Percentiles rank a stretch among this genome's conserved stretches.
These are phyloP conservation scores for Rousettus madagascariensis DNA, from an alignment of 2,797 vertebrate genomes.

Conservation along the genomic window DNA sequence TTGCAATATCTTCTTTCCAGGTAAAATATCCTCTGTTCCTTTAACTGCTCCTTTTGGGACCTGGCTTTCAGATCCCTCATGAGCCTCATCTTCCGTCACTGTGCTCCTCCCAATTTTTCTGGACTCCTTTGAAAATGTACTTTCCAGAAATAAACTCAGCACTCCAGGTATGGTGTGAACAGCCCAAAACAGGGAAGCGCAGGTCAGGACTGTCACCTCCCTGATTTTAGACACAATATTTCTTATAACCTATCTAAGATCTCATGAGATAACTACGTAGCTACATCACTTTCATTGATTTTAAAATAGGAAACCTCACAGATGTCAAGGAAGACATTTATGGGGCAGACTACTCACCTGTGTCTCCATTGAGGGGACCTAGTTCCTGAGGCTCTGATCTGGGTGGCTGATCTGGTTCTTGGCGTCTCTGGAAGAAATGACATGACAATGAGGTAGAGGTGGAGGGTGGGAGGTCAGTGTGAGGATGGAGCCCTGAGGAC, in stretches of 20 bases:
- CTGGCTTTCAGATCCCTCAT: not conserved
- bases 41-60: not conserved
- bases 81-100: not conserved
- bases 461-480: not conserved
- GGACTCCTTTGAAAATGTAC: not conserved
- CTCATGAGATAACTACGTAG: not conserved
- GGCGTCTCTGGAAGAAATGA: slow-evolving; percentile 78
- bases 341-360: slow-evolving; percentile 78
- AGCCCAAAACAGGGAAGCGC: not conserved
- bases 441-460: not conserved
- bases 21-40: not conserved
- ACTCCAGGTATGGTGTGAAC: not conserved
- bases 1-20: not conserved
- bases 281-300: not conserved
- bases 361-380: slow-evolving; percentile 65
- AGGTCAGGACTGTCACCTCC: not conserved
- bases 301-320: not conserved
- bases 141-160: not conserved
- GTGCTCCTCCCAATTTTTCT: not conserved
- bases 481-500: not conserved
- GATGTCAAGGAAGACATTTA: not conserved
- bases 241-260: not conserved
- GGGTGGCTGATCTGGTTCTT: slow-evolving; percentile 67
- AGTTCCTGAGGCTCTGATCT: slow-evolving; percentile 73
- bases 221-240: not conserved